phyloP scores from a whole-genome alignment of 2,888 invertebrate species.

The Hedychridium roseum region DNA sequence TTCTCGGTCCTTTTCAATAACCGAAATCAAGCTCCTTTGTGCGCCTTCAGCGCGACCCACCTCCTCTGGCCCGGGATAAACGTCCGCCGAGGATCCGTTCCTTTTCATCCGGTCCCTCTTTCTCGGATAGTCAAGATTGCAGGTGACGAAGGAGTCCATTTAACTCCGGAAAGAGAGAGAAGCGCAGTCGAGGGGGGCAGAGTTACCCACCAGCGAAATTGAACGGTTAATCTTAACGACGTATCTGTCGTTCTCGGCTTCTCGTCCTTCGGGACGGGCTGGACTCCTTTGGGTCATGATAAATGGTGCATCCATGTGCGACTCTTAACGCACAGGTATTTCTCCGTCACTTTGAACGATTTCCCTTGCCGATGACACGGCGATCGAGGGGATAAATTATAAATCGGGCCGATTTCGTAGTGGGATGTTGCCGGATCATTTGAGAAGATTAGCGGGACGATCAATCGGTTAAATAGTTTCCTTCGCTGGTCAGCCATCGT shows the following conservation, averaged over 20 bases:
- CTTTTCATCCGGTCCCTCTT: slow-evolving; percentile 22
- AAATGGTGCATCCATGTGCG: not conserved
- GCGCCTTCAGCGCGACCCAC: slow-evolving; percentile 23
- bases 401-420: no score
- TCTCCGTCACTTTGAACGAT: no score
- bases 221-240: slow-evolving; percentile 48
- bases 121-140: slow-evolving; percentile 32
- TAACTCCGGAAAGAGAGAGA: slow-evolving; percentile 19
- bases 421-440: no score
- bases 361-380: no score
- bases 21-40: slow-evolving; percentile 19
- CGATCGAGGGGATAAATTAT: no score
- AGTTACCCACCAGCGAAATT: slow-evolving; percentile 40
- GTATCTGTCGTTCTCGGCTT: slow-evolving; percentile 40
- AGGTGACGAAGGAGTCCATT: slow-evolving; percentile 28
- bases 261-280: not conserved
- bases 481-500: no score
- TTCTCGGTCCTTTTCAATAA: slow-evolving; percentile 7
- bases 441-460: no score
- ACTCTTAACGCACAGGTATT: no score
- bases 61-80: slow-evolving; percentile 18
- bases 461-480: no score
- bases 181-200: no score
- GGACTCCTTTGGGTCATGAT: not conserved
- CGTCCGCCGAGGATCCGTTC: slow-evolving; percentile 21